Conservation (phyloP, 2,797 vertebrate genomes). For the Valencia hispanica region DNA sequence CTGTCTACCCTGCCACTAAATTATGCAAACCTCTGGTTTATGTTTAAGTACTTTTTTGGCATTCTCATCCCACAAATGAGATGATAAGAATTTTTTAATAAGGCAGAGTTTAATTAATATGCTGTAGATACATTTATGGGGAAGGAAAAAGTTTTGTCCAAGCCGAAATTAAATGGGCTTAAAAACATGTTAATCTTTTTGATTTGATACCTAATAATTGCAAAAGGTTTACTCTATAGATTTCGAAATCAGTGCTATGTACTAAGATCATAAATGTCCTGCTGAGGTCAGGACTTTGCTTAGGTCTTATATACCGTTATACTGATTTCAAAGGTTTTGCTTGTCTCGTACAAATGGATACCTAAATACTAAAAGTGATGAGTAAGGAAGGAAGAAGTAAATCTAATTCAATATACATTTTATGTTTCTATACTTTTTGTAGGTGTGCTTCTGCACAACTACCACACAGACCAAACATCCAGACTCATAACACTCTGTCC, state of each 20-base stretch:
- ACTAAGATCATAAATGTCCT: constrained; percentile 50
- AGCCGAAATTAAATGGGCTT: not conserved
- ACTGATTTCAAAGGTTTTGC: constrained; percentile 37
- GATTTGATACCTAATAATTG: constrained; percentile 26
- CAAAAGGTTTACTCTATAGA: constrained; percentile 34
- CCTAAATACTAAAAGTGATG: constrained; percentile 1
- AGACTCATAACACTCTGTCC: too few relatives aligned
- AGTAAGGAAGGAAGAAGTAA: not conserved
- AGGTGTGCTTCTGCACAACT: too few relatives aligned
- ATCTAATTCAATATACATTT: not conserved
- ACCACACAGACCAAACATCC: too few relatives aligned
- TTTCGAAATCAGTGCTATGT: constrained; percentile 50
- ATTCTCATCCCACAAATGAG: constrained; percentile 26
- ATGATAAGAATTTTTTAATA: constrained; percentile 31
- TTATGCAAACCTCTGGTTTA: constrained; percentile 85
- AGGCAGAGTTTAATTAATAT: constrained; percentile 17
- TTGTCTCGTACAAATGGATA: constrained; percentile 15
- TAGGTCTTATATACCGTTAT: constrained; percentile 51
- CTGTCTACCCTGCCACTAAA: constrained; percentile 84
- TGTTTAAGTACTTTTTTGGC: constrained; percentile 70
- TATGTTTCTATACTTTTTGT: not conserved
- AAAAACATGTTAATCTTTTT: constrained; percentile 3
- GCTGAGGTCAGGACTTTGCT: constrained; percentile 62
- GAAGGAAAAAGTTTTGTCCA: not conserved
- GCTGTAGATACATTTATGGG: not conserved